phyloP scores from a whole-genome alignment of 2,888 invertebrate species.

The Celastrina argiolus region DNA sequence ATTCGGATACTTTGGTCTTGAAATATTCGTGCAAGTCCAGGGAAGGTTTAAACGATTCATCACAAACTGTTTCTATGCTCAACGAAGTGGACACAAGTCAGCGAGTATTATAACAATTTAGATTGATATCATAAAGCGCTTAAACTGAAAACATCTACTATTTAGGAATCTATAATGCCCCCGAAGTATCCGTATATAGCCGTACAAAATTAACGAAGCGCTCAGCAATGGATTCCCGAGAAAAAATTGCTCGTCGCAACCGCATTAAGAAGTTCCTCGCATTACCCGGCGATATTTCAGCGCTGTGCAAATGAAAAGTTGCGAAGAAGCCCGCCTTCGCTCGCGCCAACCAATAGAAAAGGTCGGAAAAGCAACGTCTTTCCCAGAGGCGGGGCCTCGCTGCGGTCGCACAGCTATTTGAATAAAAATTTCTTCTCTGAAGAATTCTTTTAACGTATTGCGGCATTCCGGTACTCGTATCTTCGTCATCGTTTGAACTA shows the following conservation, averaged over 20 bases:
- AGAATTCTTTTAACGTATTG: conserved; percentile 70
- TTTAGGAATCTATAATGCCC: not conserved
- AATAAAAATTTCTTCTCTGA: conserved; percentile 70
- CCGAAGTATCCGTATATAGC: not conserved
- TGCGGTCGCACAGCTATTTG: conserved; percentile 71
- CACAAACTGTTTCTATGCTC: no score
- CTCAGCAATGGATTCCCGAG: conserved; percentile 18
- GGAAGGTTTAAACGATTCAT: no score
- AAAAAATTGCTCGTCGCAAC: conserved; percentile 60
- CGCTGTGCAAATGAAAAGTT: conserved; percentile 76
- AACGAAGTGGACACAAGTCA: no score
- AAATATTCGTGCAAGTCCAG: no score
- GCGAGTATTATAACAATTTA: not conserved
- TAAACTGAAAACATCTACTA: not conserved
- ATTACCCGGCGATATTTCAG: conserved; percentile 74
- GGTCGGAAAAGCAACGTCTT: conserved; percentile 72
- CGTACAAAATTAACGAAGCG: conserved; percentile 13
- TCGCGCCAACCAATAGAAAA: conserved; percentile 71
- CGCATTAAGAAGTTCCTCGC: conserved; percentile 62
- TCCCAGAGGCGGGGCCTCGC: conserved; percentile 65
- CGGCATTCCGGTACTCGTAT: conserved; percentile 36
- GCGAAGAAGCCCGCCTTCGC: conserved; percentile 61
- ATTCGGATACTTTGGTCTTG: no score
- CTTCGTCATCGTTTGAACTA: no score
- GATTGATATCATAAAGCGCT: not conserved